phyloP scores from a whole-genome alignment of 1,140 invertebrate species.

The Rhynchophorus ferrugineus region DNA sequence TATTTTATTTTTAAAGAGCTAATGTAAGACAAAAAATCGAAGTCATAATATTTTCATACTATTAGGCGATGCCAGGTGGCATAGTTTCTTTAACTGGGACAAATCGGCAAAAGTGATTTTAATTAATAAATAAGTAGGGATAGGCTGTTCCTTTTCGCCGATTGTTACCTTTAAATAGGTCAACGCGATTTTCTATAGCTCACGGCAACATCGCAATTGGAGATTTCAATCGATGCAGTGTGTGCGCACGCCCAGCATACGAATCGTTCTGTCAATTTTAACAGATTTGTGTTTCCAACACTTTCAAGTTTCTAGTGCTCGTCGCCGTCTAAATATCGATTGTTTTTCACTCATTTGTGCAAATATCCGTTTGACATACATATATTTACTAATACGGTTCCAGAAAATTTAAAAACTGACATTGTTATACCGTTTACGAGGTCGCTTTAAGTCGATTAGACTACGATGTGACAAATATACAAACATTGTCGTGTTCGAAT shows the following conservation, averaged over 20 bases:
- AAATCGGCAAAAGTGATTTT: too few species aligned
- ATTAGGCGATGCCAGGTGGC: too few species aligned
- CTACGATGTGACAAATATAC: constrained; percentile 6
- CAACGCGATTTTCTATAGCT: background rate
- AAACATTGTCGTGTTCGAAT: constrained; percentile 1
- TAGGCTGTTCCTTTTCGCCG: too few species aligned
- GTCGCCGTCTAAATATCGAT: constrained; percentile 18
- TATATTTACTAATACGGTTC: background rate
- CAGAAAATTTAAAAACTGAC: background rate
- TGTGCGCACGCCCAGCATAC: constrained; percentile 4
- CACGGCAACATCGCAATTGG: background rate
- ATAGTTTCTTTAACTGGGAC: too few species aligned
- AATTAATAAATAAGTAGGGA: too few species aligned
- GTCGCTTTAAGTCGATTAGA: constrained; percentile 1
- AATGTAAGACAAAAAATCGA: too few species aligned
- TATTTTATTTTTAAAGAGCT: too few species aligned
- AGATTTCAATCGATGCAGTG: constrained; percentile 11
- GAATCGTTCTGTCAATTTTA: constrained; percentile 17
- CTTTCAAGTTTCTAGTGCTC: constrained; percentile 10
- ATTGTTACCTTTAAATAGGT: background rate
- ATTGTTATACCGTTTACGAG: background rate
- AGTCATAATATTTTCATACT: too few species aligned
- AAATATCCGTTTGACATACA: constrained; percentile 2
- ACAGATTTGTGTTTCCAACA: constrained; percentile 16
- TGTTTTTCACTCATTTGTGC: constrained; percentile 15